Evolutionary conservation across 2,888 invertebrate species (phyloP).

Genomic region (Alitta virens): DNA sequence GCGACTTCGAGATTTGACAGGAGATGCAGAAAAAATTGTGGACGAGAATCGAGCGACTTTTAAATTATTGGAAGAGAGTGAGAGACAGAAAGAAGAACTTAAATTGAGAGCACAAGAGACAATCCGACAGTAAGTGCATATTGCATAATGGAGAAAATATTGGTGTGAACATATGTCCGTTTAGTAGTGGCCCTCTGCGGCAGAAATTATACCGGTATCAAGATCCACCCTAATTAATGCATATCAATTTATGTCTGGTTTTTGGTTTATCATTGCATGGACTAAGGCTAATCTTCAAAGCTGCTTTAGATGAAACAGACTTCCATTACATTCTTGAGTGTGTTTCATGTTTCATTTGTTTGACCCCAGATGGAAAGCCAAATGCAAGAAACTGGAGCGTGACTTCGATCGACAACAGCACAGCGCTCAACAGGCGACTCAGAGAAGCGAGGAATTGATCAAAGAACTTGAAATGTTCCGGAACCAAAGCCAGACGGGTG

Average conservation of each 20-base stretch:
- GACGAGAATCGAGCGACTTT: conserved; percentile 42
- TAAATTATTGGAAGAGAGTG: conserved; percentile 38
- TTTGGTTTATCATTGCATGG: no score
- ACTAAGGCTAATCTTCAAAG: no score
- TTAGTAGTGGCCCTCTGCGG: no score
- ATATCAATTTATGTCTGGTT: no score
- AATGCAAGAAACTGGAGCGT: conserved; percentile 49
- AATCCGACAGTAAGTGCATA: conserved; percentile 45
- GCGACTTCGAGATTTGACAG: conserved; percentile 38
- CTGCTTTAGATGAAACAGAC: no score
- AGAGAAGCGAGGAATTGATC: conserved; percentile 49
- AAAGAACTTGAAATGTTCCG: conserved; percentile 46
- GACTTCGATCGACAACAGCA: conserved; percentile 49
- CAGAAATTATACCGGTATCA: no score
- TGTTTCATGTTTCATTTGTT: no score
- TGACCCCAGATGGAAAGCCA: conserved; percentile 46
- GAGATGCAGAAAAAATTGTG: conserved; percentile 40
- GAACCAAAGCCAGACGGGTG: conserved; percentile 37
- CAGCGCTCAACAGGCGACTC: conserved; percentile 40
- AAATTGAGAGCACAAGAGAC: conserved; percentile 51
- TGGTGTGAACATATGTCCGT: no score
- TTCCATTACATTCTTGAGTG: no score
- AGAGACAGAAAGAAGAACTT: conserved; percentile 48
- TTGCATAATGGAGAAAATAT: no score
- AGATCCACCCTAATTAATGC: no score